Evolutionary conservation across 2,797 vertebrate genomes (phyloP).

Genomic region (Clarias laeviceps): DNA sequence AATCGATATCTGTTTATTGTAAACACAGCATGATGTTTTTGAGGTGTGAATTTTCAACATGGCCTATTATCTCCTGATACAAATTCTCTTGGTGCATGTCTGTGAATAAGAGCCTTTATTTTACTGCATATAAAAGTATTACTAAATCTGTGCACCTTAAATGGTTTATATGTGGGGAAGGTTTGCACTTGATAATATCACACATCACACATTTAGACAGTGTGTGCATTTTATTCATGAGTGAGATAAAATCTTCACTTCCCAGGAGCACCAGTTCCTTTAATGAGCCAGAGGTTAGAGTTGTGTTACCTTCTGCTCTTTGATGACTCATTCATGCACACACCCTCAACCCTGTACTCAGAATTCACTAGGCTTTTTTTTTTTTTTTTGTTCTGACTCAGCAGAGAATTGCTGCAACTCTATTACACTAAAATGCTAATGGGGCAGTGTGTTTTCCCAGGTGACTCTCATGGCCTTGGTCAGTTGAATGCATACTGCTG

Average conservation of each 20-base stretch:
- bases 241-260: conserved; percentile 66
- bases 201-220: conserved; percentile 63
- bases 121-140: neutral
- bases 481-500: conserved; percentile 24
- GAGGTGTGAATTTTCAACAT: conserved; percentile 6
- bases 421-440: conserved; percentile 47
- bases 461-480: conserved; percentile 27
- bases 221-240: conserved; percentile 67
- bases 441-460: conserved; percentile 24
- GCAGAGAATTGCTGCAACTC: conserved; percentile 38
- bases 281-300: conserved; percentile 72
- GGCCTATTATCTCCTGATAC: neutral
- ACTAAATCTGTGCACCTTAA: neutral
- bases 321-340: conserved; percentile 46
- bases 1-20: conserved; percentile 18
- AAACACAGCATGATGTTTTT: conserved; percentile 10
- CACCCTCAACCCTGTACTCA: conserved; percentile 18
- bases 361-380: conserved; percentile 15
- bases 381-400: conserved; percentile 32
- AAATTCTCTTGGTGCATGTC: neutral
- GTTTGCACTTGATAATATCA: conserved; percentile 15
- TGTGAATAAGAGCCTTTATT: conserved; percentile 35
- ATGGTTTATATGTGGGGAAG: neutral
- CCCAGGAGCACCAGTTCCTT: conserved; percentile 71
- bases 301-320: conserved; percentile 61